Evolutionary conservation across 2,113 vertebrate genomes (phyloP), one percentile per base, ranked within the genome.

Genomic region (Mirounga angustirostris): DNA sequence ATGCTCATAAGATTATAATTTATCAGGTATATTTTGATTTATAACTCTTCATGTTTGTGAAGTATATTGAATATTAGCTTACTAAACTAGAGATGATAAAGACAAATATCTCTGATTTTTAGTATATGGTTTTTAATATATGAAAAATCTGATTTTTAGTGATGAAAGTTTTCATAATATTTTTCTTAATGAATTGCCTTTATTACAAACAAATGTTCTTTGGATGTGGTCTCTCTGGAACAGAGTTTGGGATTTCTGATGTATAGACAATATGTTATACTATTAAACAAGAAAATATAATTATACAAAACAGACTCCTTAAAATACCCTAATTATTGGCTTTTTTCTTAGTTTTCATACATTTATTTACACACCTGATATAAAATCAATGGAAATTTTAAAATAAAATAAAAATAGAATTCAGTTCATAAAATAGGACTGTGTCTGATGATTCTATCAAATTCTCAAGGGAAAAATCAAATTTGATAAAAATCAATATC

Each of bases 401-500:
- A 95, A 91, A 82, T 58, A 40, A 67, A 63, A 67, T 76, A 92
- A 93, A 73, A 74, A 80, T 36, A 89, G 26, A 28, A 40, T 58
- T 95, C 6, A 59, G 1, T 2, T 80, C 33, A 90, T 79, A 63
- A 94, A 94, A 50, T 87, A 84, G 21, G 54, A 93, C 56, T 46
- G 30, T 93, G 59, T 56, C 87, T 90, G 71, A 81, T 67, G 0
- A 71, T 58, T 95, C 15, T 91, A 58, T 97, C 89, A 97, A 80
- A 80, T 91, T 94, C 71, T 96, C 65, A 43, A 91, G 79, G 84
- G 86, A 16, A 97, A 82, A 85, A 98, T 24, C 30, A 85, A 24
- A 83, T 97, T 86, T 86, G 43, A 97, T 82, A 95, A 98, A 97
- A 97, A 97, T 78, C 19, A 61, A 26, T 89, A 94, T 92, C 15